A percentile compares a stretch with the other conserved stretches of the same genome.
These are phyloP conservation scores for Cotesia typhae DNA, from an alignment of 1,140 invertebrate species.

Conservation along the genomic window DNA sequence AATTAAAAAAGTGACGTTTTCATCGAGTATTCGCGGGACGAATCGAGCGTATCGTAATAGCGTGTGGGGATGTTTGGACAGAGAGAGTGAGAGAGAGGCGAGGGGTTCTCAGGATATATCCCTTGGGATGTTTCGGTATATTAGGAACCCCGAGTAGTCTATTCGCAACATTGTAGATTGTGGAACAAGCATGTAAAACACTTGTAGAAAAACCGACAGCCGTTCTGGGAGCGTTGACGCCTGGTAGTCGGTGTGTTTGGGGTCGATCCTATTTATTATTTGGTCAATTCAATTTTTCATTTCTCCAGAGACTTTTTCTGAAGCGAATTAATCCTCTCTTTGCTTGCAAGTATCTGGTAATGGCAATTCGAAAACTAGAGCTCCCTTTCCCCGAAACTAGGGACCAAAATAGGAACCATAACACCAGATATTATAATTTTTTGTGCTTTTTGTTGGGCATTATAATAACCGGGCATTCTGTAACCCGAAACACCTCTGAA, in stretches of 20 bases:
- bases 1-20: no score
- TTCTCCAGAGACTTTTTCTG: slow-evolving; percentile 20
- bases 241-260: slow-evolving; percentile 54
- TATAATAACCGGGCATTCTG: slow-evolving; percentile 46
- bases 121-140: slow-evolving; percentile 63
- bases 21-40: slow-evolving; percentile 11
- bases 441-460: background rate
- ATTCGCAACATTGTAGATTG: slow-evolving; percentile 53
- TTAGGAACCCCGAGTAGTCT: slow-evolving; percentile 58
- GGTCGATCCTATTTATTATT: slow-evolving; percentile 58
- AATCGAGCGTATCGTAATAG: slow-evolving; percentile 40
- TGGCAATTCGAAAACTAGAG: no score
- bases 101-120: slow-evolving; percentile 48
- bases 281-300: slow-evolving; percentile 43
- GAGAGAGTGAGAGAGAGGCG: no score
- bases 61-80: background rate
- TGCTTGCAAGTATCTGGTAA: no score
- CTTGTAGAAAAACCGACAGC: slow-evolving; percentile 53
- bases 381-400: no score
- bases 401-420: no score
- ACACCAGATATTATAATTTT: no score
- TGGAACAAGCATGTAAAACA: slow-evolving; percentile 61
- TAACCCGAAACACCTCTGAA: slow-evolving; percentile 55
- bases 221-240: slow-evolving; percentile 22
- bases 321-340: no score